Evolutionary conservation across 2,888 invertebrate species (phyloP).

Genomic region (Beris chalybata): DNA sequence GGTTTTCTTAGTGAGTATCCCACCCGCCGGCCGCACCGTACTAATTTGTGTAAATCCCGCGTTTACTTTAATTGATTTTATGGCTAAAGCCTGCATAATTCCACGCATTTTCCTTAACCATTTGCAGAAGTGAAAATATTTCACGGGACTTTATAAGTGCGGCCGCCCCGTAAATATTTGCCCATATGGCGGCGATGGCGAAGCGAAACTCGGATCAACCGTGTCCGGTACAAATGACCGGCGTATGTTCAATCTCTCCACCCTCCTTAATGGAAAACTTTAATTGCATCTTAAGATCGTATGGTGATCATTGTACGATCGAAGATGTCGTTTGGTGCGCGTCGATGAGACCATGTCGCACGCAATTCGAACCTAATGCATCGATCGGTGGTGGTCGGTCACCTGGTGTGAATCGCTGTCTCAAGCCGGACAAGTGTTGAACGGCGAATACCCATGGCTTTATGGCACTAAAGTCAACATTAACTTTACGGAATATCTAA

Average conservation of each 20-base stretch:
- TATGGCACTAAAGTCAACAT: slow-evolving; percentile 14
- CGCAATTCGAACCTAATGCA: too few relatives aligned
- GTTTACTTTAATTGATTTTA: slow-evolving; percentile 32
- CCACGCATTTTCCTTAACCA: slow-evolving; percentile 28
- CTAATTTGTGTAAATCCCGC: slow-evolving; percentile 23
- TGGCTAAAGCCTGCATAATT: slow-evolving; percentile 27
- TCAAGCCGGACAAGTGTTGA: slow-evolving; percentile 16
- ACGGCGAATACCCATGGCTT: slow-evolving; percentile 5
- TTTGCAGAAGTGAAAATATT: slow-evolving; percentile 28
- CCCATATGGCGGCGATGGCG: slow-evolving; percentile 5
- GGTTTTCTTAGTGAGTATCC: too few relatives aligned
- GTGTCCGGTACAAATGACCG: slow-evolving; percentile 13
- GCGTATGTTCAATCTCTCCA: slow-evolving; percentile 9
- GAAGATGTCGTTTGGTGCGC: neutral
- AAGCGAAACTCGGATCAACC: slow-evolving; percentile 6
- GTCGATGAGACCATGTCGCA: too few relatives aligned
- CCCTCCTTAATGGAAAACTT: slow-evolving; percentile 23
- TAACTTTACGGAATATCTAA: slow-evolving; percentile 24
- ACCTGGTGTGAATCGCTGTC: too few relatives aligned
- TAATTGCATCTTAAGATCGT: slow-evolving; percentile 26
- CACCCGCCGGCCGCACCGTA: neutral
- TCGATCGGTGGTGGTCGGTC: too few relatives aligned
- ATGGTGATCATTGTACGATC: slow-evolving; percentile 3
- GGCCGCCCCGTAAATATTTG: slow-evolving; percentile 30
- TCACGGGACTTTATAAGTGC: slow-evolving; percentile 20